phyloP scores from a whole-genome alignment of 2,797 vertebrate genomes.

The Muraenolepis orangiensis region DNA sequence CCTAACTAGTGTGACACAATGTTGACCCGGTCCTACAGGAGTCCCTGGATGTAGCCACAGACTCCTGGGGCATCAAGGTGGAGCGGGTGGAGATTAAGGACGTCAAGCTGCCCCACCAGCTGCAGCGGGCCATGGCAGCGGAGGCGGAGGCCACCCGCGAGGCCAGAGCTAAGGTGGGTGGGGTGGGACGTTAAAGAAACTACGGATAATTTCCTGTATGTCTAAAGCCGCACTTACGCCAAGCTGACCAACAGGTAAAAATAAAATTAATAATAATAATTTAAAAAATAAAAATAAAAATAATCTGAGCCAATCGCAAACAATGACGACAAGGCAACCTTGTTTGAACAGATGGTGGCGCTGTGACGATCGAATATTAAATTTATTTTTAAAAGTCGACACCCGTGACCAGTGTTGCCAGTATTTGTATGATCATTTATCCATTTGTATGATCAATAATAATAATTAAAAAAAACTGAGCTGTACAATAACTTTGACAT shows the following conservation, averaged over 20 bases:
- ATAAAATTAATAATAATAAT: too few species aligned
- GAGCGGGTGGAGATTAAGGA: conserved; percentile 80
- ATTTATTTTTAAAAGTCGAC: not conserved
- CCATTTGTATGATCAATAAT: not conserved
- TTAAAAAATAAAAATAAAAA: too few species aligned
- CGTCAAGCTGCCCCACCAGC: conserved; percentile 72
- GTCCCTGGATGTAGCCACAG: conserved; percentile 71
- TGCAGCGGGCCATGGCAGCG: conserved; percentile 79
- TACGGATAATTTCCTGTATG: not conserved
- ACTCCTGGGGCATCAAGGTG: conserved; percentile 77
- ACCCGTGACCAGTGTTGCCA: too few species aligned
- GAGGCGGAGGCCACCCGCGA: conserved; percentile 76
- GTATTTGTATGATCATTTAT: not conserved
- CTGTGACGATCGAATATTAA: not conserved
- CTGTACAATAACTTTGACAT: not conserved
- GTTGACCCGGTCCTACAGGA: conserved; percentile 42
- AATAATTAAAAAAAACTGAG: not conserved
- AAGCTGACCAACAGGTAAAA: too few species aligned
- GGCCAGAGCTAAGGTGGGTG: conserved; percentile 73
- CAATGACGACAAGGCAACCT: not conserved
- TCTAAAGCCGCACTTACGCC: not conserved
- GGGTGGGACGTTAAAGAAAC: not conserved
- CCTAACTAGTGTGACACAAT: not conserved
- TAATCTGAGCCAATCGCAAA: too few species aligned
- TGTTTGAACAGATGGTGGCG: not conserved